Percentiles rank a stretch among this genome's conserved stretches.
Evolutionary conservation across 1,140 invertebrate genomes (phyloP).

Genomic region (Pseudomyrmex sp.): DNA sequence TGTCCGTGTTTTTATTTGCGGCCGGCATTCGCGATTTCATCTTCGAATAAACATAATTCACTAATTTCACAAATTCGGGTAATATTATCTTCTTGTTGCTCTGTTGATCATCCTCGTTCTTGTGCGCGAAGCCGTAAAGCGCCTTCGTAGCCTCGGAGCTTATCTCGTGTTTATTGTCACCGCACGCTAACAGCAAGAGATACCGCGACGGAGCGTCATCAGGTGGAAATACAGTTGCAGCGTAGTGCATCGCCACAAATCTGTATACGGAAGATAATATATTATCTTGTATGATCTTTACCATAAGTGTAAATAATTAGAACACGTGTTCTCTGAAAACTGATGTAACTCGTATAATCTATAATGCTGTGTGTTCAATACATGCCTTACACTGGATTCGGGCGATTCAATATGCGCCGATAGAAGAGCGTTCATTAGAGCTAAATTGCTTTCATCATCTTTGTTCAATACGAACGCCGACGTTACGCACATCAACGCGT

Average conservation of each 20-base stretch:
- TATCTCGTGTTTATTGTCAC: constrained; percentile 93
- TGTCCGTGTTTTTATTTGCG: constrained; percentile 85
- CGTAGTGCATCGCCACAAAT: constrained; percentile 93
- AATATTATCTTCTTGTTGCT: constrained; percentile 76
- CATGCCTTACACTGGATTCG: constrained; percentile 79
- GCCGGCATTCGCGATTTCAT: constrained; percentile 87
- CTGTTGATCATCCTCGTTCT: constrained; percentile 81
- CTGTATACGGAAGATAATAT: constrained; percentile 77
- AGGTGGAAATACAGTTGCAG: constrained; percentile 92
- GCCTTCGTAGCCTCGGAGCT: constrained; percentile 90
- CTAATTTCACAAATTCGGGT: constrained; percentile 87
- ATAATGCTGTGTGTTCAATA: constrained; percentile 56
- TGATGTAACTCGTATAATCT: constrained; percentile 56
- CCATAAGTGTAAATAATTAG: constrained; percentile 59
- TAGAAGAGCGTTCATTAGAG: constrained; percentile 86
- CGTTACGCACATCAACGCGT: constrained; percentile 87
- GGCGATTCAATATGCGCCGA: constrained; percentile 79
- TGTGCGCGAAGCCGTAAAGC: constrained; percentile 87
- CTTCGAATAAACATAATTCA: constrained; percentile 88
- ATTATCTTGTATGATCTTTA: not conserved
- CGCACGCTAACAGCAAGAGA: constrained; percentile 93
- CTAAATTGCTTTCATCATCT: constrained; percentile 79
- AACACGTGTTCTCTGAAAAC: constrained; percentile 3
- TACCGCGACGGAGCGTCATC: constrained; percentile 93
- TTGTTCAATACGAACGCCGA: constrained; percentile 84